A percentile compares a stretch with the other conserved stretches of the same genome.
These are phyloP conservation scores for Pontoporia blainvillei DNA, from an alignment of 2,113 vertebrate genomes.

Conservation along the genomic window DNA sequence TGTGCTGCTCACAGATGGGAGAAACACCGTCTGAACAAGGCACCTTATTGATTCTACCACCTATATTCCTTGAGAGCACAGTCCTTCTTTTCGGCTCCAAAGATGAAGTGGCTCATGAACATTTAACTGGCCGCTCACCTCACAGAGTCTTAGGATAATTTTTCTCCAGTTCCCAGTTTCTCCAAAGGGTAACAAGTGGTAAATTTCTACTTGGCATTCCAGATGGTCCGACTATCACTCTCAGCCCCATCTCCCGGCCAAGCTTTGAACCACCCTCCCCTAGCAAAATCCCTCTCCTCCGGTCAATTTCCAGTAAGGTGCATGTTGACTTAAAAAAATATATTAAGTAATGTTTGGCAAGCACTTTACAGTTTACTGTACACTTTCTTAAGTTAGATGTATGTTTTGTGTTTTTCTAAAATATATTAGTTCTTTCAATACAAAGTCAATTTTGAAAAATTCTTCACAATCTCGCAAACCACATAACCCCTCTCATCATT, in stretches of 20 bases:
- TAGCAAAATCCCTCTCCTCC: not conserved
- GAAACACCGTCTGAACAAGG: conserved; percentile 44
- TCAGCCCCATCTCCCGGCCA: not conserved
- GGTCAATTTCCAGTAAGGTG: not conserved
- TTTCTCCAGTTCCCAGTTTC: conserved; percentile 56
- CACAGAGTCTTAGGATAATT: conserved; percentile 24
- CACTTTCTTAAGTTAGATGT: not conserved
- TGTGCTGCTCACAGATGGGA: conserved; percentile 56
- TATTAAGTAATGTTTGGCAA: not conserved
- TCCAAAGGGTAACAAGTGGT: conserved; percentile 28
- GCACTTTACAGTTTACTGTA: not conserved
- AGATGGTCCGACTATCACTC: not conserved
- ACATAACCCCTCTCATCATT: not conserved
- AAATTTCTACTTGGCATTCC: not conserved
- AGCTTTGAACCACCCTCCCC: not conserved
- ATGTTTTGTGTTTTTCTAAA: conserved; percentile 14
- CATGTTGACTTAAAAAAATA: not conserved
- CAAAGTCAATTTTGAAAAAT: not conserved
- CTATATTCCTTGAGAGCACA: not conserved
- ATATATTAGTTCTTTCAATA: not conserved
- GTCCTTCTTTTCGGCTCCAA: not conserved
- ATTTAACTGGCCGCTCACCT: conserved; percentile 3
- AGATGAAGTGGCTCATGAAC: not conserved
- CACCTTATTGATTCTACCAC: conserved; percentile 22
- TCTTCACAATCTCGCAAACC: not conserved